These are phyloP conservation scores for Drosophila burlai DNA, from an alignment of 1,140 invertebrate species.

Conservation along the genomic window DNA sequence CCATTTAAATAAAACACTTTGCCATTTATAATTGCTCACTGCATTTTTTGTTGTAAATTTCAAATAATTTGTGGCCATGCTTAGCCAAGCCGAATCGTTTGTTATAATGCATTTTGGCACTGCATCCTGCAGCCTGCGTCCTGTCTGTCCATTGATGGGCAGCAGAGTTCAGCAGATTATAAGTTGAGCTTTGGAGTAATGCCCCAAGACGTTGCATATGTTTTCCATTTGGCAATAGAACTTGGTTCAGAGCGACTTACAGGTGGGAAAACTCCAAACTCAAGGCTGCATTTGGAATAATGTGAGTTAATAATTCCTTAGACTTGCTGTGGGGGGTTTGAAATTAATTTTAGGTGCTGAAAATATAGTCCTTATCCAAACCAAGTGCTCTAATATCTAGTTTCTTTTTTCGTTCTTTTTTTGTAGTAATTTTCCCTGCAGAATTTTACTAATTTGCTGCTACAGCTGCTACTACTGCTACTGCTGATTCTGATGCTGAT, in stretches of 20 bases:
- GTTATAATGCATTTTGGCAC: constrained; percentile 25
- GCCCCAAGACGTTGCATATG: neutral
- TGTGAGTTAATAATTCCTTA: neutral
- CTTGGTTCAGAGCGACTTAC: neutral
- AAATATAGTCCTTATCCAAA: neutral
- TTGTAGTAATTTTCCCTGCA: constrained; percentile 10
- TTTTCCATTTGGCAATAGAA: neutral
- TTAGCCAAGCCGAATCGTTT: constrained; percentile 34
- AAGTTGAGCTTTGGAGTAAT: neutral
- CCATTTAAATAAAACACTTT: constrained; percentile 51
- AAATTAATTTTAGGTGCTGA: neutral
- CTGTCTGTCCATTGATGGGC: neutral
- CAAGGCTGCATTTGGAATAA: neutral
- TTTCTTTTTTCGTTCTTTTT: neutral
- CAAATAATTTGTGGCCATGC: constrained; percentile 40
- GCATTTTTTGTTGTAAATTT: constrained; percentile 15
- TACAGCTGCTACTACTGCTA: constrained; percentile 12
- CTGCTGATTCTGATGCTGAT: constrained; percentile 33
- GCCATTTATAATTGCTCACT: constrained; percentile 32
- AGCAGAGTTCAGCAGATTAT: constrained; percentile 6
- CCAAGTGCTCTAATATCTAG: neutral
- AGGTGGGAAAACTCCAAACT: neutral
- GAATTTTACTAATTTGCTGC: constrained; percentile 31
- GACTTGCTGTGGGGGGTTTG: neutral
- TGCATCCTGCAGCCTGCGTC: neutral